Base-by-base conservation (phyloP, 2,113 vertebrate species). In the Salvator merianae region DNA sequence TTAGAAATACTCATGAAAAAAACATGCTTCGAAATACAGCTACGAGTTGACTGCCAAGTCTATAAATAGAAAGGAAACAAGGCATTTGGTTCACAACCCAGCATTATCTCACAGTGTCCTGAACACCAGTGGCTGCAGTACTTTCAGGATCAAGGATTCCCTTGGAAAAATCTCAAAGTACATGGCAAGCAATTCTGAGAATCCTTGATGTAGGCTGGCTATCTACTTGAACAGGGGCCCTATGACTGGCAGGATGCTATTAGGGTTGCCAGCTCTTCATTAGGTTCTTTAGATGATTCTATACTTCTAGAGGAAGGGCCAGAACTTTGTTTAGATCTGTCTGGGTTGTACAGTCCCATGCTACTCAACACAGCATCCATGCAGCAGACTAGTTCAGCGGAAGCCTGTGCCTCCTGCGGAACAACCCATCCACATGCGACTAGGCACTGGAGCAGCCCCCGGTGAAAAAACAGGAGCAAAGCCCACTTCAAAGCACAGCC, bases 51-150 rank as follows among this genome's bases (percentile, higher is more conserved):
- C 80, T 72, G 84, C 84, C 84, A 81, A 36, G 28, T 73, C 78
- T 85, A 82, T 77, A 82, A 86, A 86, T 82, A 78, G 85, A 77
- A 82, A 86, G 75, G 55, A 86, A 86, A 86, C 38, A 65, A 78
- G 40, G 10, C 74, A 77, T 26, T 75, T 82, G 80, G 75, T 82
- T 82, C 85, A 82, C 55, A 77, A 63, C 68, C 32, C 68, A 77
- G 59, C 32, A 73, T 78, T 86, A 86, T 78, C 68, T 77, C 66
- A 79, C n/a, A 22, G 68, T 72, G 66, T 70, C 74, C 53, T 78
- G 68, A 40, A 82, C 18, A 72, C n/a, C 74, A 70, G 34, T 59
- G 63, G 79, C 50, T 76, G 50, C 26, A 59, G 10, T 86, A 24
- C 63, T 75, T 36, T 59, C 36, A 66, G 32, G 43, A 81, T 65